These are phyloP conservation scores for Rachycentron canadum DNA, from an alignment of 2,797 vertebrate genomes.

Conservation along the genomic window DNA sequence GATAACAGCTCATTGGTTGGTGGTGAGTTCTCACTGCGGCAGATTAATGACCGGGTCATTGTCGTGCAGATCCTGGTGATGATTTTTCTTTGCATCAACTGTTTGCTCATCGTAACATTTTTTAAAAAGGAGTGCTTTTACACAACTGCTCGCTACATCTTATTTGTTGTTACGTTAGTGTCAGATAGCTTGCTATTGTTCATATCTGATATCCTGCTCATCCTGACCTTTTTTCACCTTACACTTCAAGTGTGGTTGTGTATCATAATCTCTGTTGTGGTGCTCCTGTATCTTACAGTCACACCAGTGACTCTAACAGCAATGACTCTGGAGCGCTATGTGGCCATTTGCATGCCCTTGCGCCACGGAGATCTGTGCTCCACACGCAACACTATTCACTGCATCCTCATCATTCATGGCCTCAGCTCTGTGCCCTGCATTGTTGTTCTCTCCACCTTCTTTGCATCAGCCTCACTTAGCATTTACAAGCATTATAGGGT, in stretches of 20 bases:
- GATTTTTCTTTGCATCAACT: conserved; percentile 72
- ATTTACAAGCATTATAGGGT: background rate
- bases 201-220: conserved; percentile 52
- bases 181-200: conserved; percentile 65
- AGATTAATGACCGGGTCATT: background rate
- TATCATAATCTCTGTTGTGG: conserved; percentile 31
- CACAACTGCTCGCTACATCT: conserved; percentile 71
- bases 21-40: rapidly evolving
- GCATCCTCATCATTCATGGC: conserved; percentile 61
- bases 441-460: conserved; percentile 27
- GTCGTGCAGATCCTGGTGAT: conserved; percentile 63
- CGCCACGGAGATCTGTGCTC: conserved; percentile 68
- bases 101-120: conserved; percentile 71
- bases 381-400: conserved; percentile 2
- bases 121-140: conserved; percentile 67
- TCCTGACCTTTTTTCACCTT: conserved; percentile 26
- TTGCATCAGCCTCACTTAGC: background rate
- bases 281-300: conserved; percentile 10
- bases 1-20: conserved; percentile 2
- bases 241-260: conserved; percentile 56
- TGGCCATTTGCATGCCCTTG: conserved; percentile 79
- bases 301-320: conserved; percentile 73
- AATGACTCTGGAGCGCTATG: conserved; percentile 80
- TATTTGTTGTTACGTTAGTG: conserved; percentile 75
- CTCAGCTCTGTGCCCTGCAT: conserved; percentile 58